A percentile compares a stretch with the other conserved stretches of the same genome.
Conservation (phyloP, 2,797 vertebrate species). For the Poliocrania exsul region DNA sequence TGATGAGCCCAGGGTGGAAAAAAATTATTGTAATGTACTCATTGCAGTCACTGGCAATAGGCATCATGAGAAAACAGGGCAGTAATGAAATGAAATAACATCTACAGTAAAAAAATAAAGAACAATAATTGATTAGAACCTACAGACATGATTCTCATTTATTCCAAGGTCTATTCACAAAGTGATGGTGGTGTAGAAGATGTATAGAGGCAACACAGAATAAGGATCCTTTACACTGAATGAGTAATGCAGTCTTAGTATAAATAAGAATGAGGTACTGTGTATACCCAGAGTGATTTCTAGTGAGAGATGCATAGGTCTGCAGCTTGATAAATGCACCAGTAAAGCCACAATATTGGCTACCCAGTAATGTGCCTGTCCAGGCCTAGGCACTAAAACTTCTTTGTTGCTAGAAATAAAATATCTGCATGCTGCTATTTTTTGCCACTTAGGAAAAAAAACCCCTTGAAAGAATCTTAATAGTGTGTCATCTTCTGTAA, state of each 20-base stretch:
- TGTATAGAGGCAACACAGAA: background rate
- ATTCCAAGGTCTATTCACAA: background rate
- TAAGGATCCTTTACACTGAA: background rate
- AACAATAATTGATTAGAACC: background rate
- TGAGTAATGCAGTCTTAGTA: background rate
- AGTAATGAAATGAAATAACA: slow-evolving; percentile 2
- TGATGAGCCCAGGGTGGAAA: background rate
- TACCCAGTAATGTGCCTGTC: background rate
- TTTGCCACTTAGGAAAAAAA: background rate
- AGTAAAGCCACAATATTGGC: background rate
- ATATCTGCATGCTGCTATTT: background rate
- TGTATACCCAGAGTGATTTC: background rate
- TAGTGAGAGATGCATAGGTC: background rate
- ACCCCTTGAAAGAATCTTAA: background rate
- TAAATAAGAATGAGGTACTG: background rate
- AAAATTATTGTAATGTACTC: background rate
- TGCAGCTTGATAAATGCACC: background rate
- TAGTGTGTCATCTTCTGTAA: background rate
- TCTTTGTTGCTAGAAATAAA: background rate
- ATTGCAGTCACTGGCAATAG: background rate
- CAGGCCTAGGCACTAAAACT: background rate
- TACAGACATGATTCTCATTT: background rate
- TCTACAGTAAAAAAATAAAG: background rate
- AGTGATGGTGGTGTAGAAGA: background rate
- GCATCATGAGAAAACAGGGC: background rate